Percentiles rank a stretch among this genome's conserved stretches.
Evolutionary conservation across 2,888 invertebrate genomes (phyloP).

Genomic region (Capitulum mitella): DNA sequence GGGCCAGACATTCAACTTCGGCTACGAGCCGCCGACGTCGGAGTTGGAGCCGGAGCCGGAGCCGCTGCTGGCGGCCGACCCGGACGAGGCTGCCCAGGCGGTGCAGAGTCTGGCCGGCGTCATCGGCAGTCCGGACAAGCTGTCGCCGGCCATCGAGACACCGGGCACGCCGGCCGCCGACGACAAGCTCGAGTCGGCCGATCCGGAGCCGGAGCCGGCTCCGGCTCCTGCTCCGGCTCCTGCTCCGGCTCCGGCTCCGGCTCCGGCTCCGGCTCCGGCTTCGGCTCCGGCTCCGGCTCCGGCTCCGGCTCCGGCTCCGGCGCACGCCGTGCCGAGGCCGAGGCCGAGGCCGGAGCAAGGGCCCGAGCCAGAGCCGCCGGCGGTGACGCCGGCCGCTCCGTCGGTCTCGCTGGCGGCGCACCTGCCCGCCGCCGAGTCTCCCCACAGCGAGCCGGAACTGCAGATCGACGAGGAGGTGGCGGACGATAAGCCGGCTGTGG

Average conservation of each 20-base stretch:
- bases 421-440: conserved; percentile 10
- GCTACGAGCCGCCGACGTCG: conserved; percentile 46
- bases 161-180: conserved; percentile 26
- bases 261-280: too few relatives aligned
- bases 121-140: conserved; percentile 24
- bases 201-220: conserved; percentile 8
- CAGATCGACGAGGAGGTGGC: conserved; percentile 34
- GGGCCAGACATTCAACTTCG: conserved; percentile 63
- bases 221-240: too few relatives aligned
- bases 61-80: conserved; percentile 57
- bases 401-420: conserved; percentile 3
- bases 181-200: conserved; percentile 25
- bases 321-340: conserved; percentile 28
- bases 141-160: neutral
- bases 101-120: conserved; percentile 60
- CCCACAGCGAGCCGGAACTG: conserved; percentile 23
- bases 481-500: conserved; percentile 39
- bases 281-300: too few relatives aligned
- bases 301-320: conserved; percentile 11
- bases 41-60: conserved; percentile 41
- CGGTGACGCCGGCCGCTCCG: neutral
- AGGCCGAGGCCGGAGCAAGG: conserved; percentile 11
- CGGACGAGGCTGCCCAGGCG: conserved; percentile 75
- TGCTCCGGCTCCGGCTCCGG: conserved; percentile 4
- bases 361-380: neutral